Base-by-base conservation (phyloP, 2,888 invertebrate genomes). In the Eupithecia inturbata region DNA sequence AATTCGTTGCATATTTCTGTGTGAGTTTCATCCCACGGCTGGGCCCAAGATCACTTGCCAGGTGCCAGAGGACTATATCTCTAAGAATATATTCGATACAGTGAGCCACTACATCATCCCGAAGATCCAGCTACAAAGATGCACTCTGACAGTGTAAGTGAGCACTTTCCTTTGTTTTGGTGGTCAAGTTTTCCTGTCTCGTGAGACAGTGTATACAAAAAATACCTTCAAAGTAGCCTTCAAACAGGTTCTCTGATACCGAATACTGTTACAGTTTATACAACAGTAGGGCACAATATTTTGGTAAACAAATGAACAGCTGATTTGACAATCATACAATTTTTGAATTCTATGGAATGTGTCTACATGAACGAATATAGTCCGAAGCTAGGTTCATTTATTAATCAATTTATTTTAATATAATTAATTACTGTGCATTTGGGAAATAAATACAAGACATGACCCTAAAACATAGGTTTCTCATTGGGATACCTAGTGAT, bases 71-170 rank as follows among this genome's bases (percentile, higher is more conserved):
- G 96, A 97, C 87, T 96, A 96, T 86, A 96, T 98, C 78, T 96
- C 96, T 0, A 97, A 97, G 91, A 97, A 97, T 83, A 96, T 96
- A 74, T 98, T 98, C 91, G 97, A 97, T 89, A 96, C 96, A 68
- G 96, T 97, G 74, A 97, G 97, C 88, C 97, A 96, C 81, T 98
- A 97, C 87, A 96, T 98, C 74, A 98, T 98, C 87, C 97, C 97
- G 9, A 98, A 98, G 92, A 96, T 96, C 70, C 97, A 97, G 85
- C 93, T 98, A 5, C 96, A 97, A 84, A 94, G 97, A 82, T 96
- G 97, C 86, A 96, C 97, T 39, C 95, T 98, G 82, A 97, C 97
- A 75, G 96, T 97, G 96, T 97, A 95, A 95, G 96, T 95, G 26
- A 57, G 10, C n/a, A 71, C 69, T 70, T 69, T 66, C 28, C 66